Percentiles rank a stretch among this genome's conserved stretches.
Conservation (phyloP, 2,888 invertebrate genomes). For the Drosophila trichaetosa region DNA sequence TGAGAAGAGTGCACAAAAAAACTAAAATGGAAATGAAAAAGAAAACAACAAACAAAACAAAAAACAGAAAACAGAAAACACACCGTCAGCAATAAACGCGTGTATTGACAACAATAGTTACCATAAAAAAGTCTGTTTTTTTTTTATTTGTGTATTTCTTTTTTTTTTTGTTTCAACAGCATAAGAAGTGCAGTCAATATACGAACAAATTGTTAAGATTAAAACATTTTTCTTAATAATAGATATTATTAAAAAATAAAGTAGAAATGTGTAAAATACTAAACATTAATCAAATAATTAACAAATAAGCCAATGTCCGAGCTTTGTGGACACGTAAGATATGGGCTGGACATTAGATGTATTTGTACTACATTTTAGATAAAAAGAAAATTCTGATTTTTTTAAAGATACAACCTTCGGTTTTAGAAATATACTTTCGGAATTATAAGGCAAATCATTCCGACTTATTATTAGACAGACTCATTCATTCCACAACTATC, state of each 20-base stretch:
- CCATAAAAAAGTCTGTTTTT: conserved; percentile 13
- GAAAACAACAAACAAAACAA: conserved; percentile 3
- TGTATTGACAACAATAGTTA: conserved; percentile 22
- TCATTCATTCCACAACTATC: not conserved
- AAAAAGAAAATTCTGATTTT: not conserved
- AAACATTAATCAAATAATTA: not conserved
- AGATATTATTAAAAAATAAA: not conserved
- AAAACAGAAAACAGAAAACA: not conserved
- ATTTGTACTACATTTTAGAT: not conserved
- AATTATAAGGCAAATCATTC: not conserved
- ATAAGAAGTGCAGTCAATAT: not conserved
- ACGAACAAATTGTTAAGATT: not conserved
- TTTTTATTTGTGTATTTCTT: not conserved
- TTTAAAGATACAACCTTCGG: not conserved
- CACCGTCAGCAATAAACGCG: conserved; percentile 15
- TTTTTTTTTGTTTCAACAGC: not conserved
- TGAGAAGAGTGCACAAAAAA: conserved; percentile 30
- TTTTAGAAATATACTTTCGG: not conserved
- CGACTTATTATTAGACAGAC: not conserved
- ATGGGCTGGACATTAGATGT: not conserved
- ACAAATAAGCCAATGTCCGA: not conserved
- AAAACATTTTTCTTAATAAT: not conserved
- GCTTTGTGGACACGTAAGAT: not conserved
- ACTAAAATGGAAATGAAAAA: conserved; percentile 17
- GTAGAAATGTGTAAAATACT: not conserved